A percentile compares a stretch with the other conserved stretches of the same genome.
These are phyloP conservation scores for Corythoichthys haematopterus DNA, from an alignment of 2,113 vertebrate genomes.

Conservation along the genomic window DNA sequence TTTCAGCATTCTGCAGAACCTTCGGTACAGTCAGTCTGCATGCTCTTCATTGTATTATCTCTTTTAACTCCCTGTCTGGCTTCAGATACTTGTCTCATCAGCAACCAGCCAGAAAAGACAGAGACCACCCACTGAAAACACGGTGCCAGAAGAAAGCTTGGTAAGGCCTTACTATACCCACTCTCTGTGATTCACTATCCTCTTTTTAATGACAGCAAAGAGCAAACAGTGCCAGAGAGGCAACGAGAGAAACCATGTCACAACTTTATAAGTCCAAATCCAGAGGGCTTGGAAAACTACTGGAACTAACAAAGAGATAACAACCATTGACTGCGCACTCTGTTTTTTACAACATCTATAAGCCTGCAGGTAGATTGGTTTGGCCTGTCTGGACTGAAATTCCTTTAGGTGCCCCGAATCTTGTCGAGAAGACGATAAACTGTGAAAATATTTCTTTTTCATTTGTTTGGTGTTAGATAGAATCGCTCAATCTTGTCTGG, in stretches of 20 bases:
- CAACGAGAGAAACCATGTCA: constrained; percentile 29
- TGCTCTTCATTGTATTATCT: constrained; percentile 39
- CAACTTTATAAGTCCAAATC: constrained; percentile 32
- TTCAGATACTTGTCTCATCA: constrained; percentile 42
- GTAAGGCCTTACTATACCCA: constrained; percentile 37
- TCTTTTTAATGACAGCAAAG: constrained; percentile 33
- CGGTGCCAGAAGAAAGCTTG: constrained; percentile 2
- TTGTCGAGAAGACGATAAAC: neutral
- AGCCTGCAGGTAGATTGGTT: neutral
- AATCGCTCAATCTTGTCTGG: constrained; percentile 31
- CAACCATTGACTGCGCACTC: constrained; percentile 21
- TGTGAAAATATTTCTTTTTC: constrained; percentile 18
- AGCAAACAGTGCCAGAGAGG: constrained; percentile 15
- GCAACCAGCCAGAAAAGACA: constrained; percentile 26
- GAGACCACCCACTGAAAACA: constrained; percentile 37
- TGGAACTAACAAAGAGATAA: constrained; percentile 28
- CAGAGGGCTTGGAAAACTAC: constrained; percentile 8
- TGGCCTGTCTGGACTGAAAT: constrained; percentile 12
- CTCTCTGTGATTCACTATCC: constrained; percentile 36
- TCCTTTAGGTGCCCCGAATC: neutral
- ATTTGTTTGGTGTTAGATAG: constrained; percentile 23
- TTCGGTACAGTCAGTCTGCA: constrained; percentile 46
- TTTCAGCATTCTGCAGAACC: constrained; percentile 15
- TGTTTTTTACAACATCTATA: neutral
- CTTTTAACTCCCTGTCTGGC: constrained; percentile 28